phyloP scores from a whole-genome alignment of 1,140 invertebrate genomes.

The Leptinotarsa undecemlineata region DNA sequence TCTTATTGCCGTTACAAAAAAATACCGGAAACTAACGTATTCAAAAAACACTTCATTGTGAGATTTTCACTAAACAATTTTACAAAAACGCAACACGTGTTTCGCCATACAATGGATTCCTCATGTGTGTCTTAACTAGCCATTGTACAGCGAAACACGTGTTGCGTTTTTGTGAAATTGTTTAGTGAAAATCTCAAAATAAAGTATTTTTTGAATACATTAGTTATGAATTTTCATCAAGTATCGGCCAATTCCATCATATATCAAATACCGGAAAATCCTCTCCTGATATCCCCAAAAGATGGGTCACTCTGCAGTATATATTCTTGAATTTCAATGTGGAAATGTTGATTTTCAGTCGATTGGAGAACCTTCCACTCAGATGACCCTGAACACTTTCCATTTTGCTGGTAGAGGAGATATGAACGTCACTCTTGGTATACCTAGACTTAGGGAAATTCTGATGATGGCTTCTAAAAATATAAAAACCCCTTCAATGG shows the following conservation, averaged over 20 bases:
- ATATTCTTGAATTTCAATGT: neutral
- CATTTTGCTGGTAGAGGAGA: constrained; percentile 99
- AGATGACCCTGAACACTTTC: constrained; percentile 99
- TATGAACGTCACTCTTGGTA: constrained; percentile 99
- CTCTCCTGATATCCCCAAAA: neutral
- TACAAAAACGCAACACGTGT: no score
- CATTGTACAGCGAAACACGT: no score
- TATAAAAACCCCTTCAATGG: constrained; percentile 96
- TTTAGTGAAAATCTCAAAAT: no score
- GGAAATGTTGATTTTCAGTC: constrained; percentile 60
- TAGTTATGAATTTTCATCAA: no score
- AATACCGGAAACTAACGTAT: neutral
- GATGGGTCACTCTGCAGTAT: neutral
- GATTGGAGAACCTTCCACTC: constrained; percentile 97
- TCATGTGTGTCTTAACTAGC: no score
- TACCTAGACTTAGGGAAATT: constrained; percentile 94
- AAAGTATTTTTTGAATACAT: no score
- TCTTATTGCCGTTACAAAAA: neutral
- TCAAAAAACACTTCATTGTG: no score
- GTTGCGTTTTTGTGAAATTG: no score
- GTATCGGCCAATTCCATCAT: no score
- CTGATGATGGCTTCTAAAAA: constrained; percentile 91
- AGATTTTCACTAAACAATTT: no score
- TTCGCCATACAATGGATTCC: no score
- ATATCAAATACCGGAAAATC: neutral